Conservation (phyloP, 1,140 invertebrate species). For the Sogatella furcifera region DNA sequence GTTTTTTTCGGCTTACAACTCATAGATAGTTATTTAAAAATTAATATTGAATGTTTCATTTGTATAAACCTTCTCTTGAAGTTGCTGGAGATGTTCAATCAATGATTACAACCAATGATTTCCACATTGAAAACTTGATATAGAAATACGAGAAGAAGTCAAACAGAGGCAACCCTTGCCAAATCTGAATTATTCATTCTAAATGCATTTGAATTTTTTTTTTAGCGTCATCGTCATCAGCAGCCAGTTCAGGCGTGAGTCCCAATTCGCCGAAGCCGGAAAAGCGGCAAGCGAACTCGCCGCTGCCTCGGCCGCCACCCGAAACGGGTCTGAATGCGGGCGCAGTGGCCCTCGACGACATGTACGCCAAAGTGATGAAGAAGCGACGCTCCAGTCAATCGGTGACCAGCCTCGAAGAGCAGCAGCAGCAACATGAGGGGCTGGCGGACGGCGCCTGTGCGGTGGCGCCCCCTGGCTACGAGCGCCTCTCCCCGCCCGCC, state of each 20-base stretch:
- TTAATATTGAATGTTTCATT: too few relatives aligned
- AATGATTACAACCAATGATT: too few relatives aligned
- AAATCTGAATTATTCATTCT: too few relatives aligned
- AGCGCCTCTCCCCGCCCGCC: constrained; percentile 9
- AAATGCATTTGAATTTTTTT: too few relatives aligned
- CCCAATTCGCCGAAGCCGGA: constrained; percentile 72
- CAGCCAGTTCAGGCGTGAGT: constrained; percentile 57
- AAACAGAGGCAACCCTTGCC: too few relatives aligned
- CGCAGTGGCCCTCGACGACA: constrained; percentile 47
- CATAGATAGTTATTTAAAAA: too few relatives aligned
- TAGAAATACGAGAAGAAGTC: too few relatives aligned
- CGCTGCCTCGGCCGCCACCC: constrained; percentile 38
- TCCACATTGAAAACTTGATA: too few relatives aligned
- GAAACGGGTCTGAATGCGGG: constrained; percentile 23
- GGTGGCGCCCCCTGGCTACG: constrained; percentile 15
- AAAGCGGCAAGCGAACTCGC: constrained; percentile 76
- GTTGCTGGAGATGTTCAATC: too few relatives aligned
- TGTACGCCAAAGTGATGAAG: constrained; percentile 59
- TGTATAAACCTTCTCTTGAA: too few relatives aligned
- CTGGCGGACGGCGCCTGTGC: not conserved
- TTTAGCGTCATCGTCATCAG: constrained; percentile 56
- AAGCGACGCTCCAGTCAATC: constrained; percentile 5
- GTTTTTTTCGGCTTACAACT: too few relatives aligned
- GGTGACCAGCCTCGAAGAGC: not conserved
- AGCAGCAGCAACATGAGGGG: not conserved